Evolutionary conservation across 2,113 vertebrate species (phyloP), one percentile per base, ranked within the genome.

Genomic region (Sciurus niger): DNA sequence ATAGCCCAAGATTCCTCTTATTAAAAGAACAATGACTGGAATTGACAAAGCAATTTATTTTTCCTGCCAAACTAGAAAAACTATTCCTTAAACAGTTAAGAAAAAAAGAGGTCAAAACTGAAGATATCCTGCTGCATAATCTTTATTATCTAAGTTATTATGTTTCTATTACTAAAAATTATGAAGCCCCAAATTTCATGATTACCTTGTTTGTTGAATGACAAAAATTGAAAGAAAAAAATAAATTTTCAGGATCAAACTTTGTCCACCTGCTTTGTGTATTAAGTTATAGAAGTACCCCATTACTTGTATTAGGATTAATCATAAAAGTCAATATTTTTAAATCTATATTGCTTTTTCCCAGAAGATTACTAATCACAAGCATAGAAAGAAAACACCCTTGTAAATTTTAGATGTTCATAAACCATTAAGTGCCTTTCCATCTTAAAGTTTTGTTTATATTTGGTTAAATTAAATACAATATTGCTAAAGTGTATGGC

Each of bases 21-120:
- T 83, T 76, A 83, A 95, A 92, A 89, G 63, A 89, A 93, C 20
- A 94, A 67, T 76, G 28, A 1, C 20, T 74, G n/a, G 12, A 51
- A 51, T 88, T 85, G 9, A 60, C 2, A 93, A 77, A 79, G 16
- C 17, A 51, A 86, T 32, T 13, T 6, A 34, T 73, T 58, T 84
- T 43, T 92, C 28, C 22, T 96, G 17, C 48, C 90, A 53, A 34
- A 28, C 37, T 40, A 90, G 25, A 89, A 84, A 63, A 72, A 63
- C 6, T 17, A 11, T 65, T 87, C 34, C 63, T 80, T 79, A 67
- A 89, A 65, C 13, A 65, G 14, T 46, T n/a, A 72, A 76, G 14
- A 37, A 73, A 92, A 85, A 72, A 17, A 55, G 73, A 92, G 77
- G n/a, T 60, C 28, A 67, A 20, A 43, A 14, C 14, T 79, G n/a